Base-by-base conservation (phyloP, 1,140 invertebrate genomes). In the Drosophila subobscura region DNA sequence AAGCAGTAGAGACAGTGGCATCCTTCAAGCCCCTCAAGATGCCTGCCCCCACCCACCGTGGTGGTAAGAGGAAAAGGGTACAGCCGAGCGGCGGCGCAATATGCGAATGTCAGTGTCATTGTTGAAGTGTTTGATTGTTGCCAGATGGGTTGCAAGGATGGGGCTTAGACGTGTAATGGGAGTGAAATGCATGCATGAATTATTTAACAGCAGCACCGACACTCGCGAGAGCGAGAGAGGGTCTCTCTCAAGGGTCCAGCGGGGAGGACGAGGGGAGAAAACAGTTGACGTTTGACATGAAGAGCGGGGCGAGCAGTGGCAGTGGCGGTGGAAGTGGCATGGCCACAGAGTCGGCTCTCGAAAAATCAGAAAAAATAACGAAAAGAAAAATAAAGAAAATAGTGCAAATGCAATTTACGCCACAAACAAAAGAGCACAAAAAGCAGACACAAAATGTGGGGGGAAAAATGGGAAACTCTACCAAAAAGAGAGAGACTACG, bases 51-150 rank as follows among this genome's bases (percentile, higher is more conserved):
- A 20, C 16, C 16, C 16, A 20, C 16, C 16, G 1, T 20, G 4
- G 33, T 37, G 33, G 33, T 10, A 23, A 12, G 45, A 23, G 5
- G 45, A 4, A 16, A 22, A 47, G 45, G 45, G 12, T 22, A 55
- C 53, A 55, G 45, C 44, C 33, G 50, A 63, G 27, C 63, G 37
- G 37, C 33, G 33, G 33, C 33, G 33, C 10, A 61, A 61, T 54
- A 58, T 59, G 63, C 52, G 56, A 72, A 72, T 67, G 63, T 67
- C 63, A 72, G 55, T 59, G 68, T 67, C 68, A 72, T 54, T 58
- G 61, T 72, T 51, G 47, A 57, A 55, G 37, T 65, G 46, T 66
- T 66, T 72, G 61, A 72, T 53, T 53, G 55, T 42, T 29, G 40
- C 23, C 20, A 22, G 53, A 40, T 23, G 37, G 23, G 40, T 25